phyloP scores from a whole-genome alignment of 2,888 invertebrate genomes.

The Dermolepida albohirtum region DNA sequence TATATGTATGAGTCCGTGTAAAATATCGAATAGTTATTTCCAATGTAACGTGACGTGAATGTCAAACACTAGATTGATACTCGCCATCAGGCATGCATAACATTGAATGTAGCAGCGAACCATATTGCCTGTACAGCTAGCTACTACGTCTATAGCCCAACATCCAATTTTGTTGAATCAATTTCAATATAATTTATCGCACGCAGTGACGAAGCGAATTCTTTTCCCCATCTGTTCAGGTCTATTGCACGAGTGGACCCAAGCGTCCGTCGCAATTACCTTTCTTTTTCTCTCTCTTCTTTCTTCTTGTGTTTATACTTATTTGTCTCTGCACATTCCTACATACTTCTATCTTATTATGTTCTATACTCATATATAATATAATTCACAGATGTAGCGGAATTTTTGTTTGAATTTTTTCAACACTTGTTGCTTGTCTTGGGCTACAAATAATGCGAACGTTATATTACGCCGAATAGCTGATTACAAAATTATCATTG shows the following conservation, averaged over 20 bases:
- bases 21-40: conserved; percentile 60
- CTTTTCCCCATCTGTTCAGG: conserved; percentile 43
- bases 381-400: too few species aligned
- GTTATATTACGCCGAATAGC: too few species aligned
- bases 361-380: too few species aligned
- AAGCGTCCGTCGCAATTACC: conserved; percentile 44
- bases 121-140: conserved; percentile 43
- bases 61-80: conserved; percentile 62
- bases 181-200: conserved; percentile 55
- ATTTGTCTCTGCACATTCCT: not conserved
- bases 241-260: conserved; percentile 44
- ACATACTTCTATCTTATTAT: too few species aligned
- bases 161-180: conserved; percentile 56
- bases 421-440: too few species aligned
- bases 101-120: conserved; percentile 53
- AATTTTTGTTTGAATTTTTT: too few species aligned
- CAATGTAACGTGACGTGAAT: conserved; percentile 60
- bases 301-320: not conserved
- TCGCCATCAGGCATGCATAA: conserved; percentile 56
- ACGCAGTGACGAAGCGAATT: conserved; percentile 45
- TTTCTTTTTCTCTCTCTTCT: conserved; percentile 2
- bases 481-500: too few species aligned
- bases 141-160: conserved; percentile 48
- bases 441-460: too few species aligned
- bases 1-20: conserved; percentile 44